A percentile compares a stretch with the other conserved stretches of the same genome.
Evolutionary conservation across 2,888 invertebrate species (phyloP).

Genomic region (Cephus spinipes): DNA sequence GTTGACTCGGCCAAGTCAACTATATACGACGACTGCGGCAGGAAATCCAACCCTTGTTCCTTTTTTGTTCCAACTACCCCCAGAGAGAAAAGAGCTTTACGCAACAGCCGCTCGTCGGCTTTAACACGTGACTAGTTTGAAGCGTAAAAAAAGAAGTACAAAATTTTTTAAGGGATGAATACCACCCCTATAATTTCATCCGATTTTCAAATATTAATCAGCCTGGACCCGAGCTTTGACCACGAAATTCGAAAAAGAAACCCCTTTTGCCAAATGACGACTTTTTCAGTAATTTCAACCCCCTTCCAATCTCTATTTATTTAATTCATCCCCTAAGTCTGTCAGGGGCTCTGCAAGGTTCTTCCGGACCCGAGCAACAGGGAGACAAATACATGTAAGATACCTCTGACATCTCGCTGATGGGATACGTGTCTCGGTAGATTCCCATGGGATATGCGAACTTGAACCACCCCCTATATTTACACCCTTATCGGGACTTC

Average conservation of each 20-base stretch:
- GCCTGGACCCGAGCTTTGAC: not conserved
- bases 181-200: not conserved
- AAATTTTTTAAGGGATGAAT: not conserved
- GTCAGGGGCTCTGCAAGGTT: too few species aligned
- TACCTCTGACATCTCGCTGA: too few species aligned
- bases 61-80: not conserved
- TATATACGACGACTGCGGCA: not conserved
- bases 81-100: not conserved
- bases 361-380: too few species aligned
- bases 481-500: not conserved
- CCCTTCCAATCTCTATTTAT: not conserved
- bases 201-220: not conserved
- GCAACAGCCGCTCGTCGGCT: not conserved
- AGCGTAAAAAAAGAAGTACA: not conserved
- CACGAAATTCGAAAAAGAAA: not conserved
- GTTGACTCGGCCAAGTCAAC: not conserved
- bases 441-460: too few species aligned
- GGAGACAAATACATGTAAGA: too few species aligned
- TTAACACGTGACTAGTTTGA: not conserved
- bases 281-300: not conserved
- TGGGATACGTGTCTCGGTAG: too few species aligned
- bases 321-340: not conserved
- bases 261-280: not conserved
- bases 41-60: not conserved
- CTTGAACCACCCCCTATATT: too few species aligned